These are phyloP conservation scores for Rotaria sp. DNA, from an alignment of 2,888 invertebrate genomes.

Conservation along the genomic window DNA sequence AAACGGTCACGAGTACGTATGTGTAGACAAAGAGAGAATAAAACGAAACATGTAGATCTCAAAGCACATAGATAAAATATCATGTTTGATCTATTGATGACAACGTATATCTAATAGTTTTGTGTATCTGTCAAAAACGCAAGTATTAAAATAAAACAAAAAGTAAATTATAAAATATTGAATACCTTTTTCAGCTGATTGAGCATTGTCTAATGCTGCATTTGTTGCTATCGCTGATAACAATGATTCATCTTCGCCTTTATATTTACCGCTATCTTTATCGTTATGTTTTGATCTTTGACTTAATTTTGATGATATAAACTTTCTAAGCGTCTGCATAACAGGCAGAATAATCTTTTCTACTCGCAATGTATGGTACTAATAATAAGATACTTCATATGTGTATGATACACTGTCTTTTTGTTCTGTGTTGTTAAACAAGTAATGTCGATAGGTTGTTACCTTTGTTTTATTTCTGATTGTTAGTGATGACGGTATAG, in stretches of 20 bases:
- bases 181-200: slow-evolving; percentile 3
- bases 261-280: too few species aligned
- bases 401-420: neutral
- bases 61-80: neutral
- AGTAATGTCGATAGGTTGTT: neutral
- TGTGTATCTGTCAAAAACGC: neutral
- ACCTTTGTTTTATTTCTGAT: neutral
- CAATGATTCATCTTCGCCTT: neutral
- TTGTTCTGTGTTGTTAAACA: neutral
- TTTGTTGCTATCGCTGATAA: neutral
- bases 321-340: neutral
- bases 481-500: neutral
- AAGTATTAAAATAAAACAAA: neutral
- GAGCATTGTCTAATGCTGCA: neutral
- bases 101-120: neutral
- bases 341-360: neutral
- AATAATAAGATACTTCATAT: neutral
- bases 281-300: neutral
- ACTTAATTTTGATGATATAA: neutral
- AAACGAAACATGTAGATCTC: neutral
- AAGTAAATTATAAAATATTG: too few species aligned
- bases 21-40: neutral
- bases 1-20: neutral
- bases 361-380: neutral
- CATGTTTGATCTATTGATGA: neutral